Conservation (phyloP, 2,113 vertebrate species). For the Engystomops pustulosus region DNA sequence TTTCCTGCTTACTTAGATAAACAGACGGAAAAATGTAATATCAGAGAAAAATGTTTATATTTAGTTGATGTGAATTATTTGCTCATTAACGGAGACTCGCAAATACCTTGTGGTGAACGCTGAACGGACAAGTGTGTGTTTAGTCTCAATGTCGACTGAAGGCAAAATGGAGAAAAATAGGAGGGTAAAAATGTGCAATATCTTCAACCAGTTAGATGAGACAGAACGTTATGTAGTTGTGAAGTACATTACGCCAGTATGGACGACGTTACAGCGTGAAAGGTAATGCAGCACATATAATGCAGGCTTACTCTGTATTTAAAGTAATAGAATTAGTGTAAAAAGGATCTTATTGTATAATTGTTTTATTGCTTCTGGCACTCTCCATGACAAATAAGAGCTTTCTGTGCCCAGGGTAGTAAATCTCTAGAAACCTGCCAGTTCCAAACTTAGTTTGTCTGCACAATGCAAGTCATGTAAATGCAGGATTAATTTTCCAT, state of each 20-base stretch:
- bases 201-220: not conserved
- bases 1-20: conserved; percentile 32
- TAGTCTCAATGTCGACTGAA: not conserved
- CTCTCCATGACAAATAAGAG: not conserved
- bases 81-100: conserved; percentile 20
- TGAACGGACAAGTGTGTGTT: not conserved
- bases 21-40: conserved; percentile 41
- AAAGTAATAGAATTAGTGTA: conserved; percentile 25
- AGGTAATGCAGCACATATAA: conserved; percentile 9
- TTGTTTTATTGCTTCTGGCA: conserved; percentile 10
- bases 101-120: conserved; percentile 11
- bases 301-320: not conserved
- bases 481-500: not conserved
- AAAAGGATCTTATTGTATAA: conserved; percentile 11
- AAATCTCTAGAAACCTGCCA: not conserved
- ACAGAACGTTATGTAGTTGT: not conserved
- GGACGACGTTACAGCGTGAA: not conserved
- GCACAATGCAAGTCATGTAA: not conserved
- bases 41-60: conserved; percentile 42
- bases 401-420: conserved; percentile 1
- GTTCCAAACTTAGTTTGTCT: not conserved
- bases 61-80: conserved; percentile 45
- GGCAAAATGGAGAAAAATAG: not conserved
- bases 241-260: not conserved
- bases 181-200: not conserved